Conservation (phyloP, 2,888 invertebrate species). For the Onchidella celtica region DNA sequence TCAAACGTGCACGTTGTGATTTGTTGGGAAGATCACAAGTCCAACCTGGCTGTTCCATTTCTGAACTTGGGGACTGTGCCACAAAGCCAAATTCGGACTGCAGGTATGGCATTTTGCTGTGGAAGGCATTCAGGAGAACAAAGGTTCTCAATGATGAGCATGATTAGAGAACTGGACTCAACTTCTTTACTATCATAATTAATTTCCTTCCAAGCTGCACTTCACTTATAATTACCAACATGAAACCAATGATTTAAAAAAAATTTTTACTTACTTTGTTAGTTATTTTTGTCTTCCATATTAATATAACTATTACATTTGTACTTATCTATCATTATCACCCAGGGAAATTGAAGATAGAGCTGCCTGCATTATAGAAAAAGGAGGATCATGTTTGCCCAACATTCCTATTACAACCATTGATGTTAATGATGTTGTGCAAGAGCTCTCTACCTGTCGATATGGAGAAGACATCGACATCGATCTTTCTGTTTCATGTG, state of each 20-base stretch:
- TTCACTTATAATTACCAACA: too few relatives aligned
- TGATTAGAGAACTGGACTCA: too few relatives aligned
- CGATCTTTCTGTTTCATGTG: conserved; percentile 8
- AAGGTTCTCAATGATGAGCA: too few relatives aligned
- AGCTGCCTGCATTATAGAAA: neutral
- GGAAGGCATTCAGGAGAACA: too few relatives aligned
- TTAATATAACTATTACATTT: too few relatives aligned
- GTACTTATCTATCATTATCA: too few relatives aligned
- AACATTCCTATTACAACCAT: neutral
- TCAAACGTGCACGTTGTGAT: conserved; percentile 23
- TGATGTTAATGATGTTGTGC: neutral
- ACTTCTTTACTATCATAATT: too few relatives aligned
- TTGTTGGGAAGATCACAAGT: conserved; percentile 14
- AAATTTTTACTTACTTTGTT: too few relatives aligned
- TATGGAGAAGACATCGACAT: neutral
- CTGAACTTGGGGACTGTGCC: neutral
- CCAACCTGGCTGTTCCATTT: neutral
- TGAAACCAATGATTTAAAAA: too few relatives aligned
- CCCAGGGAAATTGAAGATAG: neutral
- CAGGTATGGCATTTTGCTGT: conserved; percentile 10
- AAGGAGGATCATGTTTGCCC: neutral
- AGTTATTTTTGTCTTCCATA: too few relatives aligned
- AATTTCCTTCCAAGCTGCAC: too few relatives aligned
- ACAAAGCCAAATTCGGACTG: neutral
- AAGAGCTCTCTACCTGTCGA: conserved; percentile 4